These are phyloP conservation scores for Rhodophaea formosa DNA, from an alignment of 2,888 invertebrate genomes.

Conservation along the genomic window DNA sequence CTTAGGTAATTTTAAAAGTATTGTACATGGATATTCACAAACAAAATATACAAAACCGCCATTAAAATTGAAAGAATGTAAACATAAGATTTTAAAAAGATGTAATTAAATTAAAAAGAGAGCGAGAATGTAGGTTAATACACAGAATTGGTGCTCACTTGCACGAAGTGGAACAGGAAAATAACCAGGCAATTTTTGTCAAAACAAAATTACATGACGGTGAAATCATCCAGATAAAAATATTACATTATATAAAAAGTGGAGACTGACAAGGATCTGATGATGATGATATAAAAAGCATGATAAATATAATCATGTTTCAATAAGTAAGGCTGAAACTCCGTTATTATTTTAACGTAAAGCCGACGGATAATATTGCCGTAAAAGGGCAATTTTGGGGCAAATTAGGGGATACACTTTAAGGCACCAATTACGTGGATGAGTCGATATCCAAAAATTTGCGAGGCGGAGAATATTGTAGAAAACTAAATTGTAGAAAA, in stretches of 20 bases:
- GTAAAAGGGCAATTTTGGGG: neutral
- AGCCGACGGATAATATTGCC: neutral
- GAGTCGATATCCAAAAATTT: conserved; percentile 16
- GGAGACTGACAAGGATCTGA: no score
- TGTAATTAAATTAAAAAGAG: conserved; percentile 7
- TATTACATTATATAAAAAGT: no score
- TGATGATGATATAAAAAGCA: no score
- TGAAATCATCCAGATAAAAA: neutral
- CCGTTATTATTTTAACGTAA: neutral
- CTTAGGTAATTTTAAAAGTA: no score
- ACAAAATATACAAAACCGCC: no score
- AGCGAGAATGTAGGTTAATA: conserved; percentile 24
- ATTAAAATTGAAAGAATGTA: no score
- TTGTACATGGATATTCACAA: no score
- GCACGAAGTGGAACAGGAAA: conserved; percentile 44
- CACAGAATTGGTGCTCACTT: conserved; percentile 21
- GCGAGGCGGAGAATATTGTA: conserved; percentile 3
- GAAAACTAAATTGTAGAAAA: neutral
- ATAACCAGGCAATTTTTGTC: conserved; percentile 31
- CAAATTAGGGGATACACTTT: conserved; percentile 21
- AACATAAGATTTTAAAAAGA: no score
- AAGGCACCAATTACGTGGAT: conserved; percentile 24
- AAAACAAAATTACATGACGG: neutral
- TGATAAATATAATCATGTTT: neutral
- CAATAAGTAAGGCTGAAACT: neutral